Evolutionary conservation across 2,797 vertebrate species (phyloP), one percentile per base, ranked within the genome.

Genomic region (Tachyglossus aculeatus): DNA sequence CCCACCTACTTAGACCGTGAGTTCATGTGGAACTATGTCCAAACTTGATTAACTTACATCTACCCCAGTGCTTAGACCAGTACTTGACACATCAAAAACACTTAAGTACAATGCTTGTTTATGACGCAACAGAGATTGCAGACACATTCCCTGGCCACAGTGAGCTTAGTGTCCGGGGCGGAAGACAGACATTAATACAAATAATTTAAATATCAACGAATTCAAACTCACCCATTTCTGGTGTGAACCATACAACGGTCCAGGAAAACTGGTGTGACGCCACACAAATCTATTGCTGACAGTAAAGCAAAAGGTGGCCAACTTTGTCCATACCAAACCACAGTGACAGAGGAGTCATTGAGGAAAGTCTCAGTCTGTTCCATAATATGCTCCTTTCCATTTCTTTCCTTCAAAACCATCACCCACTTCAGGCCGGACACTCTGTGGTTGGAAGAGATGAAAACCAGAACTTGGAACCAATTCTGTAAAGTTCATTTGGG

Each of bases 241-340:
- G 53, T 45, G 24, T 81, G 58, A 71, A 22, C 4, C 60, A 64
- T 81, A 62, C 45, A 60, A 50, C 82, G 87, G 43, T 82, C 73
- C 76, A 90, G 86, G 45, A 93, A 77, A 18, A 95, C 77, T 5
- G 91, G 94, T 4, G 36, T 90, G 80, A 96, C 88, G 33, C 95
- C 94, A n/a, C 92, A 92, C 15, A 99, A 71, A 41, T 94, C 92
- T 57, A 99, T 58, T 51, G 86, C 91, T 59, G 90, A 89, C 71
- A 97, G 68, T 0, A 83, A 44, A 10, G 88, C 76, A 40, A 94
- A 87, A 64, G 33, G 39, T 0, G 94, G 94, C 91, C 94, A 94
- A 9, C 9, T 14, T 63, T 77, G 82, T 79, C 82, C 77, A 18
- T 81, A 83, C 96, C 96, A 98, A 77, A 76, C 67, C 19, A 96